phyloP scores from a whole-genome alignment of 2,113 vertebrate genomes.

The Corythaeola cristata region DNA sequence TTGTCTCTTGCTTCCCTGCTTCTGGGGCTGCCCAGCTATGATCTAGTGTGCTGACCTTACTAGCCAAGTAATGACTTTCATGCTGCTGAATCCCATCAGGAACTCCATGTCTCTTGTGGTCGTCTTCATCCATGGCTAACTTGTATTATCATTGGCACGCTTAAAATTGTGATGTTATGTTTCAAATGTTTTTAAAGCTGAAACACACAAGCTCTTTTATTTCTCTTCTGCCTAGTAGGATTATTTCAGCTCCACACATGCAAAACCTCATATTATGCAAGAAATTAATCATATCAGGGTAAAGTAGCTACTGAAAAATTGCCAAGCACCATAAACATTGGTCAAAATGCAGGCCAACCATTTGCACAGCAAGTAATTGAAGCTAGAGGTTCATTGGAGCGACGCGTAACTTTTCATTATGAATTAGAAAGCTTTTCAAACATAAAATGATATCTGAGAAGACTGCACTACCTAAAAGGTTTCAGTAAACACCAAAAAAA shows the following conservation, averaged over 20 bases:
- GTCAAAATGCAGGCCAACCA: constrained; percentile 75
- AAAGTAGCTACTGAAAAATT: constrained; percentile 82
- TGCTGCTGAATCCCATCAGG: constrained; percentile 26
- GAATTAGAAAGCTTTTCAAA: constrained; percentile 80
- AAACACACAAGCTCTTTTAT: constrained; percentile 72
- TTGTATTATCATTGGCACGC: constrained; percentile 51
- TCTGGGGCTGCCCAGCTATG: background rate
- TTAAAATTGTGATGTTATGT: constrained; percentile 80
- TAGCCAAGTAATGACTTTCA: background rate
- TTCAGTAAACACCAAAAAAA: constrained; percentile 68
- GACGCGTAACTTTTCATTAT: constrained; percentile 75
- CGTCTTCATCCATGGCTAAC: constrained; percentile 49
- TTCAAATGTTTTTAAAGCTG: constrained; percentile 77
- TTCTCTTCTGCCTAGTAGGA: constrained; percentile 70
- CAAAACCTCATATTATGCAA: constrained; percentile 75
- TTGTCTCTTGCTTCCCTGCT: background rate
- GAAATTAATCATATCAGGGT: constrained; percentile 81
- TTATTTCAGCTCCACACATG: constrained; percentile 74
- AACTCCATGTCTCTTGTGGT: constrained; percentile 24
- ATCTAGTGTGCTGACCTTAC: background rate
- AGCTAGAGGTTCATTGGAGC: constrained; percentile 72
- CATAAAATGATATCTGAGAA: constrained; percentile 74
- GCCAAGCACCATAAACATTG: constrained; percentile 82
- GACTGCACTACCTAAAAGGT: constrained; percentile 76
- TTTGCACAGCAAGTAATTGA: constrained; percentile 76